Evolutionary conservation across 2,113 vertebrate species (phyloP).

Genomic region (Pseudopodoces humilis): DNA sequence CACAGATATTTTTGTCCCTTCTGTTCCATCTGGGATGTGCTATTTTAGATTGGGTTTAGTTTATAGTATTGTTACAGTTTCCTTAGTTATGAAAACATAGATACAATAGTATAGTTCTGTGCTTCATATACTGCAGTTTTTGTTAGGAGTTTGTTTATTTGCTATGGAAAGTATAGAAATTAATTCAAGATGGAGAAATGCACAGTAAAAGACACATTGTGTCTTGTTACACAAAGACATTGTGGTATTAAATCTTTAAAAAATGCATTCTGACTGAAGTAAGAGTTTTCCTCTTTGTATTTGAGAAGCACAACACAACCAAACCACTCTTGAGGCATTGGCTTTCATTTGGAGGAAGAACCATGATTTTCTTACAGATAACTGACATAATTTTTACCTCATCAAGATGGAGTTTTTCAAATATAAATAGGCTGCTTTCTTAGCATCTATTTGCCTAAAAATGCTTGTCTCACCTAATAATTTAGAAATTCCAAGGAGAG

Average conservation of each 20-base stretch:
- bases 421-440: background rate
- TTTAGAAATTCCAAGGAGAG: conserved; percentile 23
- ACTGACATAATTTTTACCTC: background rate
- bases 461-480: background rate
- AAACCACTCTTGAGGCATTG: background rate
- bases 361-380: background rate
- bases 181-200: background rate
- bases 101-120: background rate
- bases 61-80: background rate
- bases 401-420: background rate
- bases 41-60: background rate
- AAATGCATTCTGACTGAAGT: background rate
- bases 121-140: background rate
- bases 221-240: background rate
- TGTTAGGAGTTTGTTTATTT: background rate
- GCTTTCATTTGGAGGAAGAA: background rate
- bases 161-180: background rate
- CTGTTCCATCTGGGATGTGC: background rate
- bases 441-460: background rate
- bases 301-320: background rate
- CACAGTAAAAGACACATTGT: background rate
- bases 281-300: background rate
- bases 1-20: background rate
- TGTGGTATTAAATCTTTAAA: background rate
- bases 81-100: background rate